These are phyloP conservation scores for Natrix natrix DNA, from an alignment of 2,797 vertebrate species.

Conservation along the genomic window DNA sequence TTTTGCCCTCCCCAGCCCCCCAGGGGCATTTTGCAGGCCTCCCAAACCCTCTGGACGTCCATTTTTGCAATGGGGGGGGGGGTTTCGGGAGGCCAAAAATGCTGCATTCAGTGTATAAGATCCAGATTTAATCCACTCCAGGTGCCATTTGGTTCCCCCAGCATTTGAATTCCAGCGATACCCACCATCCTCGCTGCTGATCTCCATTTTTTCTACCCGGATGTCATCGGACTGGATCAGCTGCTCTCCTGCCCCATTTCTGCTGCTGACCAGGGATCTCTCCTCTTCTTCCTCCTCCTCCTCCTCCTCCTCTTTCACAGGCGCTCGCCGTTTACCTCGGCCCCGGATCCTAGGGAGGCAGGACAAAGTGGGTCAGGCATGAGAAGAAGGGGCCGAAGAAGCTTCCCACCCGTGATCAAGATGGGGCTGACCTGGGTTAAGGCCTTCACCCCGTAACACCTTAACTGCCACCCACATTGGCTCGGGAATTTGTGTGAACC, in stretches of 20 bases:
- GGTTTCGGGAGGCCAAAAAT: too few relatives aligned
- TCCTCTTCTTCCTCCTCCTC: neutral
- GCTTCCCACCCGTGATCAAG: neutral
- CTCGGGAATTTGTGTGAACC: neutral
- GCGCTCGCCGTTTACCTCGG: neutral
- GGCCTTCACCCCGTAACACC: neutral
- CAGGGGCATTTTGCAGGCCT: too few relatives aligned
- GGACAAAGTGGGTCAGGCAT: neutral
- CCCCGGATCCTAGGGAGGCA: conserved; percentile 3
- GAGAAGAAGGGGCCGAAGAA: neutral
- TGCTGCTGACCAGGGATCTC: conserved; percentile 17
- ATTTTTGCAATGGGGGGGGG: too few relatives aligned
- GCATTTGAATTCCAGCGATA: too few relatives aligned
- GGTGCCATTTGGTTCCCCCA: neutral
- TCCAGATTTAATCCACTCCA: neutral
- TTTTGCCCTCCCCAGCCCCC: too few relatives aligned
- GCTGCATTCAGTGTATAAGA: too few relatives aligned
- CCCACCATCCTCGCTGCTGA: conserved; percentile 80
- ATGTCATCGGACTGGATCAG: conserved; percentile 76
- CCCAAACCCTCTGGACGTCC: too few relatives aligned
- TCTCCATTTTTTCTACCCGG: conserved; percentile 87
- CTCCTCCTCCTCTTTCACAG: neutral
- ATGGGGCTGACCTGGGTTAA: neutral
- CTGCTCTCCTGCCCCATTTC: neutral
- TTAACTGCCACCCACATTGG: neutral